Percentiles rank a stretch among this genome's conserved stretches.
Conservation (phyloP, 2,113 vertebrate genomes). For the Carassius auratus region DNA sequence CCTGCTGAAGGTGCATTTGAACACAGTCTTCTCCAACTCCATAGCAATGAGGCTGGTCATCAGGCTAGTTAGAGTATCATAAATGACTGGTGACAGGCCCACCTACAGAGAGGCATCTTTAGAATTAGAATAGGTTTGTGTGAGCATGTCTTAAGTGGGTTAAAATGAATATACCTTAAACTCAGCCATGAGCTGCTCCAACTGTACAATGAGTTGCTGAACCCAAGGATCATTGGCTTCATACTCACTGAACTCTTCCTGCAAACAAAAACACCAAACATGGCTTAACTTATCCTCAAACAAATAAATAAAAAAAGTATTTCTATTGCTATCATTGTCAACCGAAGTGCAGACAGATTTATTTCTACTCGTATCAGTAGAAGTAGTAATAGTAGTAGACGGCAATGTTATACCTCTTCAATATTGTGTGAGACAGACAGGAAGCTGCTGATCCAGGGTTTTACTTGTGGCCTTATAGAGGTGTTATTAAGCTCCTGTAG, state of each 20-base stretch:
- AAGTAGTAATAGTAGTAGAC: neutral
- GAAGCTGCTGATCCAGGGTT: constrained; percentile 97
- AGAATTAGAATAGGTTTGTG: no score
- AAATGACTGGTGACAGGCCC: constrained; percentile 88
- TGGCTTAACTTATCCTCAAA: neutral
- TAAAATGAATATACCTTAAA: constrained; percentile 87
- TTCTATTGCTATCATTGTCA: neutral
- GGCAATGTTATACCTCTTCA: constrained; percentile 83
- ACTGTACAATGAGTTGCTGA: constrained; percentile 93
- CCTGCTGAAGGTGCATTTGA: constrained; percentile 96
- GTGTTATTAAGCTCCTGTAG: constrained; percentile 90
- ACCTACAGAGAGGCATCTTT: constrained; percentile 69
- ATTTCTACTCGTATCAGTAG: neutral
- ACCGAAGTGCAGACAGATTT: no score
- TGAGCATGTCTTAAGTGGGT: neutral
- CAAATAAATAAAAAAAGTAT: neutral
- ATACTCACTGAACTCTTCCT: constrained; percentile 98
- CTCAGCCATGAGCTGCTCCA: constrained; percentile 95
- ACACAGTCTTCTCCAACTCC: constrained; percentile 93
- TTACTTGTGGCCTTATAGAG: constrained; percentile 94
- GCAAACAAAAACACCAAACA: constrained; percentile 18
- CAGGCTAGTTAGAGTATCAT: constrained; percentile 90
- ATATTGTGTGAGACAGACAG: constrained; percentile 98
- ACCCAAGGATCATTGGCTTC: constrained; percentile 99
- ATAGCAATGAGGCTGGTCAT: constrained; percentile 91